Evolutionary conservation across 1,140 invertebrate genomes (phyloP), one percentile per base, ranked within the genome.

Genomic region (Eupeodes corollae): DNA sequence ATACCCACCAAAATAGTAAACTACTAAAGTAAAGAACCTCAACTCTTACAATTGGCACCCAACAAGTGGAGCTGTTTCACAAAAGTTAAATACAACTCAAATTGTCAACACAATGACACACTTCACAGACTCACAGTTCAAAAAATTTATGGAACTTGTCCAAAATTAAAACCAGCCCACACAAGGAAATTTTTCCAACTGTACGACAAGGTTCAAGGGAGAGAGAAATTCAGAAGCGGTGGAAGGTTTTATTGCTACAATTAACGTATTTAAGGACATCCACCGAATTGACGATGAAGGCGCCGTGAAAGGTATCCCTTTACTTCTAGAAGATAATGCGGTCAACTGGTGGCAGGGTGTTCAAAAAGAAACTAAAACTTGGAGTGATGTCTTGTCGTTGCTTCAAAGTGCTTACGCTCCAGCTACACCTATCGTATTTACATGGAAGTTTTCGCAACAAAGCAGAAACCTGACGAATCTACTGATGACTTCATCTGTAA

Each of bases 201-300:
- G 48, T 26, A 52, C 12, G 12, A 31, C 47, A 11, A 33, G 53
- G 5, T 57, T 44, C 34, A 39, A 37, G 34, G 55, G 53, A 9
- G n/a, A 37, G 18, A 35, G 32, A 38, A 30, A 47, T 14, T 21
- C 47, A 8, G 34, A 48, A 14, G 46, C 49, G 40, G 47, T 57
- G 2, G 48, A 53, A 15, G 50, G 52, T 3, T 58, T 57, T 30
- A 52, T 57, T 21, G 50, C 48, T n/a, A 47, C 56, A 18, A 43
- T 58, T 11, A 31, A 35, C 3, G 40, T 42, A 2, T 49, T 49
- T 16, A 44, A 59, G 44, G 32, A 54, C 12, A 52, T 52, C 41
- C 41, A 45, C 11, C 41, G 49, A 3, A 48, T 59, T 11, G n/a
- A 16, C 2, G 54, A 58, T 39, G 43, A 21, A 5, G 56, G 58